These are phyloP conservation scores for Psilopsiagon aurifrons DNA, from an alignment of 2,113 vertebrate genomes.

Conservation along the genomic window DNA sequence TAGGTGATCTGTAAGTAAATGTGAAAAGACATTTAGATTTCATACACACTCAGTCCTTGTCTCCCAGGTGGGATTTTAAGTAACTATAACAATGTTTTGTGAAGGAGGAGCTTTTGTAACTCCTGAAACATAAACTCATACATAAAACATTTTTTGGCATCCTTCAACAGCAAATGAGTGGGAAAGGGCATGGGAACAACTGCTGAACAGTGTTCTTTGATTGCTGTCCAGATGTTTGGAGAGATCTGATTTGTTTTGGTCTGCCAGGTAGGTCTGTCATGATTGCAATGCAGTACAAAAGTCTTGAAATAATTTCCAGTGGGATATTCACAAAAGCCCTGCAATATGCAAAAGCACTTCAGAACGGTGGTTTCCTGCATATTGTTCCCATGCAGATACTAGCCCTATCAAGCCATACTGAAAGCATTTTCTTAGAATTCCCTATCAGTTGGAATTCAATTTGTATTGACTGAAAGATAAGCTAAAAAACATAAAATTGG, in stretches of 20 bases:
- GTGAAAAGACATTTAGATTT: not conserved
- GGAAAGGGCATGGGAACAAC: slow-evolving; percentile 40
- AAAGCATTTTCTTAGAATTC: not conserved
- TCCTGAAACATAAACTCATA: not conserved
- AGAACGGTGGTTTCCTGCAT: not conserved
- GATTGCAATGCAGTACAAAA: not conserved
- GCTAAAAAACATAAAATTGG: not conserved
- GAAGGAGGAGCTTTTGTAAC: not conserved
- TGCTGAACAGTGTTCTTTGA: slow-evolving; percentile 28
- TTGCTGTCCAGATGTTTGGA: slow-evolving; percentile 38
- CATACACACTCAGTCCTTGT: not conserved
- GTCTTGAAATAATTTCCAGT: not conserved
- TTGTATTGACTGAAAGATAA: not conserved
- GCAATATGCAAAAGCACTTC: not conserved
- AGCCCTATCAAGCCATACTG: not conserved
- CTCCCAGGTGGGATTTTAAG: not conserved
- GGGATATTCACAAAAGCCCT: not conserved
- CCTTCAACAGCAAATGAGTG: not conserved
- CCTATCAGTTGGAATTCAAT: not conserved
- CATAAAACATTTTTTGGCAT: slow-evolving; percentile 12
- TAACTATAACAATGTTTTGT: not conserved
- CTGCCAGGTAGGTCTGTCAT: slow-evolving; percentile 23
- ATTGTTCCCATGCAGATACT: not conserved
- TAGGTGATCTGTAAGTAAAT: not conserved
- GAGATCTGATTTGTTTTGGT: not conserved